Evolutionary conservation across 2,888 invertebrate genomes (phyloP).

Genomic region (Hemicrepidius hirtus): DNA sequence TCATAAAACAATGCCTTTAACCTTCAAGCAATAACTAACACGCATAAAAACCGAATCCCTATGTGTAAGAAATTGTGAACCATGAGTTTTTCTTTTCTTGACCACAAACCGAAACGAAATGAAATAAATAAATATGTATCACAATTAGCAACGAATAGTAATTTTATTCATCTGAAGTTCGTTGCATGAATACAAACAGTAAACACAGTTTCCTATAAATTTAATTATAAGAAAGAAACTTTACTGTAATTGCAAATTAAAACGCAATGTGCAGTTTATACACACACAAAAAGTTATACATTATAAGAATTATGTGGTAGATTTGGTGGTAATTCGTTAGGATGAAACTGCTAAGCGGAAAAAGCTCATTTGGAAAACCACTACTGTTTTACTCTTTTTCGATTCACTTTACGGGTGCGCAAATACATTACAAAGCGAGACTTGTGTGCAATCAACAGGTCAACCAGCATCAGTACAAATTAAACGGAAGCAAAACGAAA

Average conservation of each 20-base stretch:
- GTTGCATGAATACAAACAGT: conserved; percentile 20
- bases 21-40: no score
- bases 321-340: not conserved
- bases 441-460: conserved; percentile 61
- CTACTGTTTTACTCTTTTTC: conserved; percentile 28
- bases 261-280: conserved; percentile 8
- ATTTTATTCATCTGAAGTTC: not conserved
- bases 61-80: no score
- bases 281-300: conserved; percentile 7
- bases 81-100: no score
- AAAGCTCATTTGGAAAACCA: conserved; percentile 16
- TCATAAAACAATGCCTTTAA: no score
- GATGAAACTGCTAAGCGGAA: not conserved
- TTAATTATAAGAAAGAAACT: conserved; percentile 25
- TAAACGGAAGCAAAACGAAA: conserved; percentile 58
- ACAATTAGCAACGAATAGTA: conserved; percentile 22
- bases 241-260: conserved; percentile 9
- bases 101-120: conserved; percentile 3
- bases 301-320: conserved; percentile 4
- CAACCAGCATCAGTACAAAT: conserved; percentile 53
- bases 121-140: conserved; percentile 14
- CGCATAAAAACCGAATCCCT: no score
- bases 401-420: conserved; percentile 49
- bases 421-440: conserved; percentile 58
- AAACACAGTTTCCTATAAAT: conserved; percentile 22